Percentiles rank a stretch among this genome's conserved stretches.
Evolutionary conservation across 2,113 vertebrate genomes (phyloP).

Genomic region (Arenaria interpres): DNA sequence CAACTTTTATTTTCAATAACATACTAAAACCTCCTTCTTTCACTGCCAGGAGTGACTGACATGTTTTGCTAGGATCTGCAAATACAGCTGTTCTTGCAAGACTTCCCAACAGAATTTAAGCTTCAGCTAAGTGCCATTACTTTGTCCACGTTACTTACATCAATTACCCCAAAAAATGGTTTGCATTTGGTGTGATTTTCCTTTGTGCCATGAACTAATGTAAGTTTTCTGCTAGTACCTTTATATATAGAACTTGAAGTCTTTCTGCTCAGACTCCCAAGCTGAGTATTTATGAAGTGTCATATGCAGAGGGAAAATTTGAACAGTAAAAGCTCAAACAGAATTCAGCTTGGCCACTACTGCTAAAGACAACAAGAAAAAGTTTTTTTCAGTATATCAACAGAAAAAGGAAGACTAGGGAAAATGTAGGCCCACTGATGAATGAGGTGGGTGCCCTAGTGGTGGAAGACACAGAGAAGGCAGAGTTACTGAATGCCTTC

Average conservation of each 20-base stretch:
- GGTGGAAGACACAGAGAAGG: too few relatives aligned
- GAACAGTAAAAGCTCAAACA: too few relatives aligned
- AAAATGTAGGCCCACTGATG: too few relatives aligned
- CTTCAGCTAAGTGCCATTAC: not conserved
- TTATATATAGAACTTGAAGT: not conserved
- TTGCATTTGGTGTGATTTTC: not conserved
- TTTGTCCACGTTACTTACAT: not conserved
- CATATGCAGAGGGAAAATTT: too few relatives aligned
- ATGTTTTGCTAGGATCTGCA: not conserved
- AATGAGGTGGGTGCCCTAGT: too few relatives aligned
- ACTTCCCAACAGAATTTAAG: not conserved
- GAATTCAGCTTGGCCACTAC: too few relatives aligned
- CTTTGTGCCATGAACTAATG: not conserved
- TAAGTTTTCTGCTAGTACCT: not conserved
- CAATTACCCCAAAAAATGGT: not conserved
- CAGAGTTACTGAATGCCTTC: too few relatives aligned
- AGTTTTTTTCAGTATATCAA: too few relatives aligned
- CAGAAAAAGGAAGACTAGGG: too few relatives aligned
- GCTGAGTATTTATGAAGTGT: not conserved
- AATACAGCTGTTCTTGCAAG: not conserved
- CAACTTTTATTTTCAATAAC: not conserved
- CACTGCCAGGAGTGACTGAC: not conserved
- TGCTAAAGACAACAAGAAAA: too few relatives aligned
- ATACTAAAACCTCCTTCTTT: not conserved
- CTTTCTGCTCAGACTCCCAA: not conserved